phyloP scores from a whole-genome alignment of 2,888 invertebrate genomes.

The Drosophila austrosaltans region DNA sequence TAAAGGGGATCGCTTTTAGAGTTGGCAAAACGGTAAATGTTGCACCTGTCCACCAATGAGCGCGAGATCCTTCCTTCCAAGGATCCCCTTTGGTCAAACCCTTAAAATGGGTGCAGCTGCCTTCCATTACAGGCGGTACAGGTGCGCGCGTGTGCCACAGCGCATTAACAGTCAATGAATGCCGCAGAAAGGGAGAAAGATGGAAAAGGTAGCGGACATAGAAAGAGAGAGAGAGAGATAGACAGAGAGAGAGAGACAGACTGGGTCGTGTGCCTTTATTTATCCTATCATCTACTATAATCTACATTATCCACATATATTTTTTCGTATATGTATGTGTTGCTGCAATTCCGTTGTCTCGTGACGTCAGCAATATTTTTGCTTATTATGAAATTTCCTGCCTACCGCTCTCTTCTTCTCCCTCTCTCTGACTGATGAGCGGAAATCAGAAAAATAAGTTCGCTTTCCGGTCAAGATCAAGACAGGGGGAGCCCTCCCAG shows the following conservation, averaged over 20 bases:
- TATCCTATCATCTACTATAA: constrained; percentile 28
- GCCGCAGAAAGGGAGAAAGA: neutral
- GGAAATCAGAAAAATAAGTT: constrained; percentile 78
- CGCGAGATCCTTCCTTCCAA: constrained; percentile 44
- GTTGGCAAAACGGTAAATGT: constrained; percentile 71
- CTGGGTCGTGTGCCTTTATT: constrained; percentile 32
- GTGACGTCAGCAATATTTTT: constrained; percentile 53
- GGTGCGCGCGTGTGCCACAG: constrained; percentile 62
- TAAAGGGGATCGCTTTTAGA: constrained; percentile 8
- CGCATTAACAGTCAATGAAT: constrained; percentile 9
- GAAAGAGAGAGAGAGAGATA: constrained; percentile 5
- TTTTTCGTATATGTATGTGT: neutral
- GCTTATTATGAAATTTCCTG: constrained; percentile 75
- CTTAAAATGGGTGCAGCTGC: constrained; percentile 57
- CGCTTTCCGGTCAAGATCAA: constrained; percentile 64
- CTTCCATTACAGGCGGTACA: constrained; percentile 41
- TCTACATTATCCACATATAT: constrained; percentile 45
- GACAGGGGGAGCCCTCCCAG: constrained; percentile 40
- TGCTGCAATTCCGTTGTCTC: constrained; percentile 11
- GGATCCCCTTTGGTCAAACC: constrained; percentile 45
- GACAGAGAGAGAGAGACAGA: neutral
- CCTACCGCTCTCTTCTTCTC: neutral
- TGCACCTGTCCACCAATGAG: constrained; percentile 57
- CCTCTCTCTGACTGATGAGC: constrained; percentile 51
- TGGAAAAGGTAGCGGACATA: neutral